Conservation (phyloP, 1,140 invertebrate species). For the Halictus rubicundus region DNA sequence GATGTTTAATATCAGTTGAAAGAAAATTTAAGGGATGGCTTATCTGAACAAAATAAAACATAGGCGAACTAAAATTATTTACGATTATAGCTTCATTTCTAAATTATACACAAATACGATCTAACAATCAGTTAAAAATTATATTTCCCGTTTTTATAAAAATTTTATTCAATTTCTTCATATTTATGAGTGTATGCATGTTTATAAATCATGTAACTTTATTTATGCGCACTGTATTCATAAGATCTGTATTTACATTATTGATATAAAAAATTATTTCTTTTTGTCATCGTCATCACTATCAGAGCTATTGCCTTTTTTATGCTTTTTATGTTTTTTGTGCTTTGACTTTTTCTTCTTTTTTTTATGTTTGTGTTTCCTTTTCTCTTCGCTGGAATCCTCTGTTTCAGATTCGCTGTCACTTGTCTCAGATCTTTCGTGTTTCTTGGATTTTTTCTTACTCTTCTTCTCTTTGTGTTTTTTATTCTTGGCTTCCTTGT, state of each 20-base stretch:
- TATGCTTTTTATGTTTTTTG: conserved; percentile 75
- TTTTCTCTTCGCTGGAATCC: conserved; percentile 57
- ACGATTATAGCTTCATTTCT: too few relatives aligned
- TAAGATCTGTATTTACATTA: conserved; percentile 15
- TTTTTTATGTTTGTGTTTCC: conserved; percentile 72
- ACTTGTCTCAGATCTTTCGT: conserved; percentile 61
- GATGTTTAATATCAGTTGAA: too few relatives aligned
- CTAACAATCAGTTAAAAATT: too few relatives aligned
- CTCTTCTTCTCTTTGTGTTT: conserved; percentile 80
- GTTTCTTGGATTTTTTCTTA: conserved; percentile 76
- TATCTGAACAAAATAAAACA: too few relatives aligned
- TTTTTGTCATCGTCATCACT: conserved; percentile 51
- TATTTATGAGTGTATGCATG: not conserved
- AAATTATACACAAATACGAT: too few relatives aligned
- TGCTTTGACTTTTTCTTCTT: conserved; percentile 73
- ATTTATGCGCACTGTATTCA: not conserved
- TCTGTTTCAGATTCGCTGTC: conserved; percentile 66
- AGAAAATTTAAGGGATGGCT: too few relatives aligned
- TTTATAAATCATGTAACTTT: not conserved
- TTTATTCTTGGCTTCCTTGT: conserved; percentile 81
- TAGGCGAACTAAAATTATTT: too few relatives aligned
- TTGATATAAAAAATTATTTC: conserved; percentile 4
- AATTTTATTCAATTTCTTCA: not conserved
- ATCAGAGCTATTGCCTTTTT: conserved; percentile 67
- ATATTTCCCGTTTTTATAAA: not conserved